phyloP scores from a whole-genome alignment of 2,888 invertebrate genomes.

The Blastobasis lacticolella region DNA sequence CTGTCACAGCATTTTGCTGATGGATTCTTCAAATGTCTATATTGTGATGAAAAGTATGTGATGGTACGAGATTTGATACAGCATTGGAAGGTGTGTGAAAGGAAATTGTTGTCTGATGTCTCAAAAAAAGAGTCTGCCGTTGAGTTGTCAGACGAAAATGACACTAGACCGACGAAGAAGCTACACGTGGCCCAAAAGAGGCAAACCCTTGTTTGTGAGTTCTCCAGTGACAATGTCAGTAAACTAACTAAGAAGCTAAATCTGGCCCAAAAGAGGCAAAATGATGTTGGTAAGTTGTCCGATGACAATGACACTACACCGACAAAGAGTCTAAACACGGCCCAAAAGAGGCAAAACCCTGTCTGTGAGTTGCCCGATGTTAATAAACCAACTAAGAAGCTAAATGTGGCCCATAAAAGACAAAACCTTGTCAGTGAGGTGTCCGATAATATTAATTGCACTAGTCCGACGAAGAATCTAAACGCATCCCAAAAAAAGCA shows the following conservation, averaged over 20 bases:
- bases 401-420: conserved; percentile 44
- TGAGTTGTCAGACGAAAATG: too few species aligned
- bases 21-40: conserved; percentile 38
- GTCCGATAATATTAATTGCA: too few species aligned
- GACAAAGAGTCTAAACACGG: too few species aligned
- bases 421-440: conserved; percentile 23
- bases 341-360: too few species aligned
- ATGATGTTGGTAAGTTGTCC: neutral
- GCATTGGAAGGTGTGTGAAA: too few species aligned
- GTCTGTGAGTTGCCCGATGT: conserved; percentile 15
- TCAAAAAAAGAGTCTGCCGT: conserved; percentile 22
- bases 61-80: too few species aligned
- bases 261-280: conserved; percentile 16
- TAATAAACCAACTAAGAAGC: conserved; percentile 34
- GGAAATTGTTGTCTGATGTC: conserved; percentile 37
- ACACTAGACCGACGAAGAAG: too few species aligned
- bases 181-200: neutral
- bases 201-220: conserved; percentile 20
- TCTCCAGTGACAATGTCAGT: conserved; percentile 40
- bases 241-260: conserved; percentile 46
- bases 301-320: too few species aligned
- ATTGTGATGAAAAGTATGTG: conserved; percentile 40
- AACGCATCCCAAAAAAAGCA: too few species aligned
- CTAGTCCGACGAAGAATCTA: too few species aligned
- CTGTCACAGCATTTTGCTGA: conserved; percentile 39